Conservation (phyloP, 1,140 invertebrate species). For the Bombus superbus region DNA sequence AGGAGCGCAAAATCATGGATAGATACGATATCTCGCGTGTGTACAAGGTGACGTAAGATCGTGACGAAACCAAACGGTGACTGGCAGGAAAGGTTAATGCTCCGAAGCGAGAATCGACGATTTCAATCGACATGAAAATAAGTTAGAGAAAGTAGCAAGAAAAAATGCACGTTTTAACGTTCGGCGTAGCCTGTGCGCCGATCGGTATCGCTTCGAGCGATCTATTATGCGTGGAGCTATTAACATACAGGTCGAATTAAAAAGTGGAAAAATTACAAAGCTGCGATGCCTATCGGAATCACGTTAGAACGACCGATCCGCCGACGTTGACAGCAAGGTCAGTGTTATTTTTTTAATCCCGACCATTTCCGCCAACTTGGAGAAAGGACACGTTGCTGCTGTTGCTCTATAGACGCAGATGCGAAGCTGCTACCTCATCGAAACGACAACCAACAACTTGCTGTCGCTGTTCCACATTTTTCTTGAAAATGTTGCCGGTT, state of each 20-base stretch:
- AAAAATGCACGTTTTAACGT: neutral
- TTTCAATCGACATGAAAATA: neutral
- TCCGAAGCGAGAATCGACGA: conserved; percentile 18
- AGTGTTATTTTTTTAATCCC: neutral
- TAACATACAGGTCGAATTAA: too few species aligned
- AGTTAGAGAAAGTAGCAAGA: neutral
- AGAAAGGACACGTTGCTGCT: neutral
- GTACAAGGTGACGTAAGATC: conserved; percentile 10
- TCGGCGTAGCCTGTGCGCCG: too few species aligned
- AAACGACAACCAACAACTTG: too few species aligned
- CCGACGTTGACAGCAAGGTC: neutral
- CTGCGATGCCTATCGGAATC: too few species aligned
- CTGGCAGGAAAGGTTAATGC: conserved; percentile 35
- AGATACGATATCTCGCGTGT: neutral
- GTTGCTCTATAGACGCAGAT: neutral
- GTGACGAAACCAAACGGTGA: conserved; percentile 35
- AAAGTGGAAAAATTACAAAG: too few species aligned
- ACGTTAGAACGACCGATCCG: neutral
- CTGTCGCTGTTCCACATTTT: too few species aligned
- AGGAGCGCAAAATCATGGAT: conserved; percentile 11
- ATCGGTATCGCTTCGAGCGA: too few species aligned
- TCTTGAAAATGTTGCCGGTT: too few species aligned
- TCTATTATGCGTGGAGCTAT: too few species aligned
- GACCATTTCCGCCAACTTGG: conserved; percentile 6
- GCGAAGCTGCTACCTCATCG: too few species aligned